Conservation (phyloP, 2,888 invertebrate species). For the Cybosia mesomella region DNA sequence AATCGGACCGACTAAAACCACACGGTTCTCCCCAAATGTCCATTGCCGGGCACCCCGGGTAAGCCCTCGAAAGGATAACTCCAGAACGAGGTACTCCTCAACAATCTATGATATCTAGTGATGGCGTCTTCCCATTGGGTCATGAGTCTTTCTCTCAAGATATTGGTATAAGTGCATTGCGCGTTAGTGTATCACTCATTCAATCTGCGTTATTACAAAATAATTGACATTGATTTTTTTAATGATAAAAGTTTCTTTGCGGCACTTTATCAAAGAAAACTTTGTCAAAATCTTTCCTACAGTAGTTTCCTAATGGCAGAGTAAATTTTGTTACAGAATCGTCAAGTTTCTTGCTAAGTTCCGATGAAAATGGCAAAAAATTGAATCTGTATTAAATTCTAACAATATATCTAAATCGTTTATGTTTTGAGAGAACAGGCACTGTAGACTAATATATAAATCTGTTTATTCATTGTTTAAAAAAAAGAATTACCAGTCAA, state of each 20-base stretch:
- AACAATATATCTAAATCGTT: neutral
- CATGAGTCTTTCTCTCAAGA: too few species aligned
- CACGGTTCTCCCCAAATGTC: too few species aligned
- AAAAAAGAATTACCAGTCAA: too few species aligned
- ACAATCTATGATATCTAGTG: too few species aligned
- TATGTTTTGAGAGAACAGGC: neutral
- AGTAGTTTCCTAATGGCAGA: neutral
- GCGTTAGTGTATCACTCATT: too few species aligned
- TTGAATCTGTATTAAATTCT: neutral
- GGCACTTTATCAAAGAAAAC: neutral
- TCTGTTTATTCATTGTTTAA: neutral
- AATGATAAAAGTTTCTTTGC: neutral
- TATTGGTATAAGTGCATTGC: too few species aligned
- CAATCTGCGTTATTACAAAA: neutral
- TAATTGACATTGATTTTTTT: neutral
- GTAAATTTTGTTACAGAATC: neutral
- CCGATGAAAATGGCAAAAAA: neutral
- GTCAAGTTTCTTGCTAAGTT: neutral
- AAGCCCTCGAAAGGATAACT: too few species aligned
- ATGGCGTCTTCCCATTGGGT: too few species aligned
- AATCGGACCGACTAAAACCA: too few species aligned
- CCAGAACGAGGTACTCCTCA: too few species aligned
- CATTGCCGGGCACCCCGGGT: too few species aligned
- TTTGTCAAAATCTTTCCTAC: neutral
- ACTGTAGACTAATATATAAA: neutral